Conservation (phyloP, 2,797 vertebrate species). For the Alca torda region DNA sequence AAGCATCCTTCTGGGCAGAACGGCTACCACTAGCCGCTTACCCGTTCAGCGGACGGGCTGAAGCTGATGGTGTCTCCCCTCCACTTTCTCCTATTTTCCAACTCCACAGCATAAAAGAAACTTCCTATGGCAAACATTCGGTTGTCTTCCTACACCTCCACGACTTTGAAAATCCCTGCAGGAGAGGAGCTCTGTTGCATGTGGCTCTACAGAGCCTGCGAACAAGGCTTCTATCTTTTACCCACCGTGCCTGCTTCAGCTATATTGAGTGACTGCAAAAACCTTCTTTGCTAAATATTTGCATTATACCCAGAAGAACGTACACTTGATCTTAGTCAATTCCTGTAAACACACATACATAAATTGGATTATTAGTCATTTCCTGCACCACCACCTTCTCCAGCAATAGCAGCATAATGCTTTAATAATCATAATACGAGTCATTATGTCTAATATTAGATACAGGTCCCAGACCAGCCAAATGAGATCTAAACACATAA, state of each 20-base stretch:
- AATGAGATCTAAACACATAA: not conserved
- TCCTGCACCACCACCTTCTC: not conserved
- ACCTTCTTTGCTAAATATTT: not conserved
- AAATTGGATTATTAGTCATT: not conserved
- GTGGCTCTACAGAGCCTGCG: rapidly evolving
- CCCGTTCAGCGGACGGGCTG: not conserved
- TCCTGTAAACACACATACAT: not conserved
- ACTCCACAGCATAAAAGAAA: not conserved
- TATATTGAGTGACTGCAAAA: rapidly evolving
- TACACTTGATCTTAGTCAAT: not conserved
- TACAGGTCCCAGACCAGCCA: not conserved
- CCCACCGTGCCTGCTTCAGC: not conserved
- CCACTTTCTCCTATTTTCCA: not conserved
- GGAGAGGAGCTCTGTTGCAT: not conserved
- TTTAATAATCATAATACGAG: not conserved
- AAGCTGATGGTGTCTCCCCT: not conserved
- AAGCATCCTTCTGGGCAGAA: rapidly evolving
- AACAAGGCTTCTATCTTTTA: not conserved
- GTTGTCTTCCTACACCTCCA: not conserved
- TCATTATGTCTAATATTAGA: not conserved
- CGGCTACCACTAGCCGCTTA: not conserved
- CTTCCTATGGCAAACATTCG: rapidly evolving
- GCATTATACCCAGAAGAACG: not conserved
- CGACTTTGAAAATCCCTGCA: not conserved
- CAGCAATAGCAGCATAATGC: not conserved